Evolutionary conservation across 1,140 invertebrate genomes (phyloP), one percentile per base, ranked within the genome.

Genomic region (Rhagoletis pomonella): DNA sequence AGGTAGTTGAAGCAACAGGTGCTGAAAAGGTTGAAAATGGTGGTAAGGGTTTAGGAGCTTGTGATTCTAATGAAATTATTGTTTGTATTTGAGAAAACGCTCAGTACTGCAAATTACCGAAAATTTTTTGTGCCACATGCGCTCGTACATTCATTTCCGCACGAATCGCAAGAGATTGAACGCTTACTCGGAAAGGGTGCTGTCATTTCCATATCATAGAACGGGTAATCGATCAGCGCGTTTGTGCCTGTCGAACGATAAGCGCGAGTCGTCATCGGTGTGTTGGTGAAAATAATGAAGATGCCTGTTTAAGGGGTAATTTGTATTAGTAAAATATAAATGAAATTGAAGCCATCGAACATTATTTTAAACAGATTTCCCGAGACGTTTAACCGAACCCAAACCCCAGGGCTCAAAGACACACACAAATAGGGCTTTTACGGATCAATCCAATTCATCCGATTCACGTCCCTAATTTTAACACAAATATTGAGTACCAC

Each of bases 71-170:
- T n/a, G n/a, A n/a, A n/a, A n/a, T n/a, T n/a, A n/a, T 55, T 14
- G 29, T 3, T 44, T 77, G 47, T 19, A 58, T 29, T 6, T 58
- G 50, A 6, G 17, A 64, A 59, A 14, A 64, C 3, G 55, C 14
- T 14, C 47, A 7, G 39, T 58, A 39, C 44, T 44, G 62, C 55
- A 44, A 60, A n/a, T 89, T 77, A 93, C 88, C 94, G 90, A 89
- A 94, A 94, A 85, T 94, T 93, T 44, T 94, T 93, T 0, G 94
- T 95, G n/a, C 94, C 94, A 69, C 94, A 95, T 1, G 94, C 94
- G 39, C 92, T 92, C 60, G 93, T 92, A 88, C 94, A 95, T 87
- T 95, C 94, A 85, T 93, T 94, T 9, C 94, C 94, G 73, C 94
- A 95, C 3, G 94, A 94, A 87, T 94, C 94, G 58, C 94, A 95